A percentile compares a stretch with the other conserved stretches of the same genome.
Evolutionary conservation across 53 echinoderm and acorn worm genomes (phyloP).

Genomic region (Arbacia lixula): DNA sequence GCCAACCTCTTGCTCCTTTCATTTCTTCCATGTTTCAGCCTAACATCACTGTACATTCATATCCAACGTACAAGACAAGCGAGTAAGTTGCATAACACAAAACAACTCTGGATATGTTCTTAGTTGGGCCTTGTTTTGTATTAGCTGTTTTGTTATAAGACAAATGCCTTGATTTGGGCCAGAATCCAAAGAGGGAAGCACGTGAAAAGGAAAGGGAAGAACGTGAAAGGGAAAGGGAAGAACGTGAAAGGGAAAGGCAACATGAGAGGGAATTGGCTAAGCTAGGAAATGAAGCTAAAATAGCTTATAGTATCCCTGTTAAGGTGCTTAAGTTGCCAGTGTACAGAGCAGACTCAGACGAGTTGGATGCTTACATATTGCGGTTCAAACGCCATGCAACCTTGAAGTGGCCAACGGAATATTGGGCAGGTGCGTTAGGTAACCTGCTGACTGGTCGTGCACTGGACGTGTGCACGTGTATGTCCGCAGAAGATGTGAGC

Average conservation of each 20-base stretch:
- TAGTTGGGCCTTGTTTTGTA: no score
- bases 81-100: no score
- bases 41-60: no score
- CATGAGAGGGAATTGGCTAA: conserved; percentile 29
- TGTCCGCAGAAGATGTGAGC: conserved; percentile 32
- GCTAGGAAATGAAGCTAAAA: neutral
- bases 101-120: no score
- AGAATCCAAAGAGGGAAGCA: no score
- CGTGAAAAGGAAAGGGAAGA: no score
- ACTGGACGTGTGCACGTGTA: conserved; percentile 18
- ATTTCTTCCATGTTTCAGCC: no score
- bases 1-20: no score
- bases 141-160: no score
- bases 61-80: no score
- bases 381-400: conserved; percentile 36
- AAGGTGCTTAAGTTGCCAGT: conserved; percentile 21
- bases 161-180: no score
- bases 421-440: conserved; percentile 39
- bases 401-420: conserved; percentile 22
- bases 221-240: conserved; percentile 8
- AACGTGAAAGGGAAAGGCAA: conserved; percentile 44
- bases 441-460: conserved; percentile 21
- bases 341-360: conserved; percentile 32
- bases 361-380: conserved; percentile 28
- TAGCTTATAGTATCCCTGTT: neutral